Conservation (phyloP, 2,888 invertebrate genomes). For the Flexamia atlantica region DNA sequence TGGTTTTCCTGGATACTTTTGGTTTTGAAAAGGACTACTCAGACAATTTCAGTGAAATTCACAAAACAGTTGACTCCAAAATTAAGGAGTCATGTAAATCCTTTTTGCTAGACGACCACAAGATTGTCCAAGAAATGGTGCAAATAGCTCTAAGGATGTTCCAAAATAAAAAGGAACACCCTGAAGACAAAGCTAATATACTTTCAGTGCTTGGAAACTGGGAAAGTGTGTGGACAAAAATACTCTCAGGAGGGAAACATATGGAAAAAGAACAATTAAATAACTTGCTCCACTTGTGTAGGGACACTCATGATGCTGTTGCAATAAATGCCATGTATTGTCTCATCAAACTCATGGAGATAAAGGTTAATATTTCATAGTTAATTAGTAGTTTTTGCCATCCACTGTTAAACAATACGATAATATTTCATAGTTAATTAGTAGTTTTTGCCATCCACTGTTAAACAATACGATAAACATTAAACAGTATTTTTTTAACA, state of each 20-base stretch:
- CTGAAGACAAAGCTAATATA: constrained; percentile 59
- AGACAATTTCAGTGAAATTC: constrained; percentile 54
- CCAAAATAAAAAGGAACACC: constrained; percentile 20
- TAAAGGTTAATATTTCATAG: constrained; percentile 24
- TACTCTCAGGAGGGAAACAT: neutral
- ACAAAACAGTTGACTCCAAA: constrained; percentile 5
- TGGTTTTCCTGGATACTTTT: constrained; percentile 56
- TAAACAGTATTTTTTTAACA: no score
- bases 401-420: no score
- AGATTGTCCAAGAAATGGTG: neutral
- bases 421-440: no score
- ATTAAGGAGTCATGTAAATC: neutral
- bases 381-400: no score
- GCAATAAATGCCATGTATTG: constrained; percentile 55
- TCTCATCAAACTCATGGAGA: constrained; percentile 41
- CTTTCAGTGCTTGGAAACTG: constrained; percentile 73
- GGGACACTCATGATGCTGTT: constrained; percentile 43
- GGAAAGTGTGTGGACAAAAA: constrained; percentile 71
- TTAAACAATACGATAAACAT: no score
- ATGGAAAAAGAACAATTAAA: constrained; percentile 73
- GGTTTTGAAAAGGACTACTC: constrained; percentile 6
- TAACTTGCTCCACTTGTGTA: constrained; percentile 50
- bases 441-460: no score
- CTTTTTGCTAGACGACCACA: neutral
- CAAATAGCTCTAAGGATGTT: neutral